A percentile compares a stretch with the other conserved stretches of the same genome.
These are phyloP conservation scores for Listrodromus nycthemerus DNA, from an alignment of 2,888 invertebrate genomes.

Conservation along the genomic window DNA sequence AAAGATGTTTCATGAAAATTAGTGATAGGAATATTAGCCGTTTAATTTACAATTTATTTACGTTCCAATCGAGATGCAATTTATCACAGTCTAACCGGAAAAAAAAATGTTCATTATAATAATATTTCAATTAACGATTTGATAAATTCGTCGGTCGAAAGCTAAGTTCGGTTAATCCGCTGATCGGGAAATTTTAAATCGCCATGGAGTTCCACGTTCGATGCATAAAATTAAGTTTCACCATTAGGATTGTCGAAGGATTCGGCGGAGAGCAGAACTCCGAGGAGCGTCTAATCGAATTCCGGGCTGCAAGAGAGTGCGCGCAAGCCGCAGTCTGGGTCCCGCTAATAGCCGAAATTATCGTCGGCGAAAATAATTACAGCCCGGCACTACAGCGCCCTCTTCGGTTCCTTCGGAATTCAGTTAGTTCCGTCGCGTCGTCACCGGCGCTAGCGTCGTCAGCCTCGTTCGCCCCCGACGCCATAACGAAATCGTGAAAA, in stretches of 20 bases:
- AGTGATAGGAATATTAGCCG: no score
- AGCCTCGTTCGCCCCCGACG: slow-evolving; percentile 26
- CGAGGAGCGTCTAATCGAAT: slow-evolving; percentile 28
- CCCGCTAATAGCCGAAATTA: slow-evolving; percentile 53
- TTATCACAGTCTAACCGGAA: no score
- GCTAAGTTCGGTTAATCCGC: neutral
- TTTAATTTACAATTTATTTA: no score
- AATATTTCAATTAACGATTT: neutral
- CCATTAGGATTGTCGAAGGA: slow-evolving; percentile 2
- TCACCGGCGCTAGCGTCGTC: slow-evolving; percentile 25
- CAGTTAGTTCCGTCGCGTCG: slow-evolving; percentile 53
- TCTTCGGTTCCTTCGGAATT: slow-evolving; percentile 49
- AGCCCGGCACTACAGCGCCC: slow-evolving; percentile 30
- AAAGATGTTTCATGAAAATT: no score
- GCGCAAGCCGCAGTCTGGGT: slow-evolving; percentile 2
- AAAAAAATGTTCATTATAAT: no score
- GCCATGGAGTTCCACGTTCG: neutral
- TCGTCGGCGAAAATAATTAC: slow-evolving; percentile 62
- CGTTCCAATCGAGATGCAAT: no score
- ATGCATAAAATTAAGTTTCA: slow-evolving; percentile 25
- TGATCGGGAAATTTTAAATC: neutral
- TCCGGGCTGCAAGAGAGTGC: slow-evolving; percentile 26
- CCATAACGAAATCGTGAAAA: slow-evolving; percentile 60
- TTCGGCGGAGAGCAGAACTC: neutral
- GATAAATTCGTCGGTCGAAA: neutral